These are phyloP conservation scores for Polia nebulosa DNA, from an alignment of 2,888 invertebrate genomes.

Conservation along the genomic window DNA sequence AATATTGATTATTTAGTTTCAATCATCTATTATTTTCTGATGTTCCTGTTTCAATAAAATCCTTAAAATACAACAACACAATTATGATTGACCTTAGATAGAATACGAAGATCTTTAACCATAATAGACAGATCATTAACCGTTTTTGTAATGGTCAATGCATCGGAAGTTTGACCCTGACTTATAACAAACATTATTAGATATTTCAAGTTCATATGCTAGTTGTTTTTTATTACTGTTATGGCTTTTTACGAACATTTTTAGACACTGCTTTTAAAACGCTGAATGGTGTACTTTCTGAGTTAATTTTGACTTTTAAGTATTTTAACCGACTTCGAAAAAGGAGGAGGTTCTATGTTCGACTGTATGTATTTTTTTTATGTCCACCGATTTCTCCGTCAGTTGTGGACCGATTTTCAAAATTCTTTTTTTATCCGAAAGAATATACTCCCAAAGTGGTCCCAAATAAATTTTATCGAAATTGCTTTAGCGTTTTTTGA, in stretches of 20 bases:
- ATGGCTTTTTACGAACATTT: neutral
- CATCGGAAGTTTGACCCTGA: constrained; percentile 50
- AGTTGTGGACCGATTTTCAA: no score
- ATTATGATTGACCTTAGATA: constrained; percentile 8
- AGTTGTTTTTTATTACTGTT: constrained; percentile 6
- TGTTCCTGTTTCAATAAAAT: neutral
- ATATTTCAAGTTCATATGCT: constrained; percentile 46
- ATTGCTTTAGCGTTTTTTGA: no score
- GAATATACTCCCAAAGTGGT: no score
- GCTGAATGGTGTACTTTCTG: neutral
- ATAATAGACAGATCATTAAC: constrained; percentile 33
- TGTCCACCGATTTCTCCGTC: no score
- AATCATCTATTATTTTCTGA: no score
- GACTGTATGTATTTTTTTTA: no score
- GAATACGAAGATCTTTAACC: constrained; percentile 3
- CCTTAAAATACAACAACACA: neutral
- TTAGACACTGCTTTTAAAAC: neutral
- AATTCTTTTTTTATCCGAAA: no score
- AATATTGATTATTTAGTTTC: no score
- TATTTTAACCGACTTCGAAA: no score
- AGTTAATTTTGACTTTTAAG: no score
- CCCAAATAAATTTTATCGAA: no score
- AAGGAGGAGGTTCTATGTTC: no score
- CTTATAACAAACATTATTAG: constrained; percentile 30
- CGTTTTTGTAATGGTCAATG: constrained; percentile 26